Conservation (phyloP, 1,140 invertebrate species). For the Hirudo medicinalis region DNA sequence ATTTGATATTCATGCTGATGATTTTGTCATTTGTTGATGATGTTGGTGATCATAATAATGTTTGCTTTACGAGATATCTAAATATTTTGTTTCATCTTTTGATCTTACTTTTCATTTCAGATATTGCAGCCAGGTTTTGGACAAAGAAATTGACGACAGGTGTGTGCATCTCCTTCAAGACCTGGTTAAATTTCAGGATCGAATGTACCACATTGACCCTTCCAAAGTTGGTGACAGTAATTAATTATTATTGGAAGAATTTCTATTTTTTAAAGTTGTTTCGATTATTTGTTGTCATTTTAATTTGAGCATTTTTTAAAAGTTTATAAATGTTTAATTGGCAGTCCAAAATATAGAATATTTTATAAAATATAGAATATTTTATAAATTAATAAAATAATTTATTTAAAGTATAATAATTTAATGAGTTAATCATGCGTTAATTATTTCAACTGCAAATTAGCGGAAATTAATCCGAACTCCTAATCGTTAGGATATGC, state of each 20-base stretch:
- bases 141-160: slow-evolving; percentile 40
- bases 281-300: too few species aligned
- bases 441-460: too few species aligned
- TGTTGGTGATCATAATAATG: background rate
- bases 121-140: slow-evolving; percentile 42
- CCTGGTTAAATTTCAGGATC: slow-evolving; percentile 49
- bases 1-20: background rate
- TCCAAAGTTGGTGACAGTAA: slow-evolving; percentile 42
- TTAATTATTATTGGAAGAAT: background rate
- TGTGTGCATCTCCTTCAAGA: slow-evolving; percentile 43
- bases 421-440: too few species aligned
- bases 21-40: background rate
- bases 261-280: too few species aligned
- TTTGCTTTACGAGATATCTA: background rate
- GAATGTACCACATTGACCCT: slow-evolving; percentile 48
- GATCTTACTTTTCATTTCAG: slow-evolving; percentile 26
- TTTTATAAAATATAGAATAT: too few species aligned
- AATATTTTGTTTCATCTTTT: slow-evolving; percentile 1
- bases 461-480: too few species aligned
- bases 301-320: too few species aligned
- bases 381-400: too few species aligned
- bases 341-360: too few species aligned
- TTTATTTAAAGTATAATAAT: too few species aligned
- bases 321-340: too few species aligned
- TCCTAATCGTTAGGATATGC: too few species aligned